Evolutionary conservation across 1,140 invertebrate genomes (phyloP), one percentile per base, ranked within the genome.

Genomic region (Frieseomelitta varia): DNA sequence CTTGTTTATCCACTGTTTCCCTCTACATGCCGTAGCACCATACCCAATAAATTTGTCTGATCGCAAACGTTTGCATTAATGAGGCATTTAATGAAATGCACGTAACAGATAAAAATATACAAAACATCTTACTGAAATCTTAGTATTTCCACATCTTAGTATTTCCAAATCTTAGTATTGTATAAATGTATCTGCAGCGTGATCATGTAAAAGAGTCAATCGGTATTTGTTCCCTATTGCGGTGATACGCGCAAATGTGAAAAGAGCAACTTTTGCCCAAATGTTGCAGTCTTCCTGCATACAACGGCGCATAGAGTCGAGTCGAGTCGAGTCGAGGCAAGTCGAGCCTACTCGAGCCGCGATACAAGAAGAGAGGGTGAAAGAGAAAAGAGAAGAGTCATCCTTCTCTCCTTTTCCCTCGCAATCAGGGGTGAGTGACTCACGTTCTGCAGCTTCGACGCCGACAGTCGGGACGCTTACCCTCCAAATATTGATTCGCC

Each of bases 401-500:
- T 86, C 80, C 73, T 84, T 76, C 82, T 88, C 75, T 89, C 75
- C 47, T 68, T 86, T 74, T 85, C 74, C 72, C 85, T 87, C 81
- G 39, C 83, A 85, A 65, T 72, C 69, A 89, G 91, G 93, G 93
- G 93, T 93, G 93, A 94, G 93, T 94, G 93, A 94, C 93, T 94
- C 93, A 94, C 93, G 92, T 93, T 92, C 92, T 90, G 92, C 75
- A 88, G 88, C 88, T 92, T 91, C 91, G 91, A 91, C 90, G 91
- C 91, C 81, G 90, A 89, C 89, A 90, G 91, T 92, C 91, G 90
- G 87, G 91, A 87, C 93, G 91, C 90, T 91, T 91, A 90, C 92
- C 92, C 91, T 92, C 92, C 88, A 88, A 93, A 92, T 94, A 94
- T 94, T 93, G 93, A 94, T 94, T 94, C 85, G 90, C 88, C 85